These are phyloP conservation scores for Lethrus apterus DNA, from an alignment of 1,140 invertebrate species.

Conservation along the genomic window DNA sequence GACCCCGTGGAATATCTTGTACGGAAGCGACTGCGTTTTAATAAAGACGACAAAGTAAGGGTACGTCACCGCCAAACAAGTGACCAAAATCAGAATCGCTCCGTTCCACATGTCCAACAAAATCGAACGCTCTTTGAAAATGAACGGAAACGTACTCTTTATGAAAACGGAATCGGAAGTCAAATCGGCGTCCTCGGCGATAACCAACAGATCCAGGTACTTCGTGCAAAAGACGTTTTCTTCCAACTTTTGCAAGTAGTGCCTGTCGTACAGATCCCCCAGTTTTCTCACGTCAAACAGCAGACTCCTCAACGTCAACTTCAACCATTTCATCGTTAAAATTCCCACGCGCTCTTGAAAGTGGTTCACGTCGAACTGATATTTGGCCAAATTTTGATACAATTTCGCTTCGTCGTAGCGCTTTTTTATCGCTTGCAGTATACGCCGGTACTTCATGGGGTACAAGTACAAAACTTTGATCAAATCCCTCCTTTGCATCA, in stretches of 20 bases:
- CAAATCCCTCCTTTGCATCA: slow-evolving; percentile 15
- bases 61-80: slow-evolving; percentile 1
- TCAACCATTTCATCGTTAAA: slow-evolving; percentile 15
- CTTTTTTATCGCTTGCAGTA: not conserved
- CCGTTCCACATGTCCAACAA: slow-evolving; percentile 14
- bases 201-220: slow-evolving; percentile 18
- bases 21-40: not conserved
- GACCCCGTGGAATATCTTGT: slow-evolving; percentile 12
- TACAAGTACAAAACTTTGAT: slow-evolving; percentile 10
- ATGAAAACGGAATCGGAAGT: slow-evolving; percentile 18
- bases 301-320: slow-evolving; percentile 8
- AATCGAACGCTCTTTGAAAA: slow-evolving; percentile 19
- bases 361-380: not conserved
- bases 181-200: slow-evolving; percentile 16
- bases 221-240: slow-evolving; percentile 15
- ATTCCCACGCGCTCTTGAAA: not conserved
- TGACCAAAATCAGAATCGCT: not conserved
- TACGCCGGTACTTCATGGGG: slow-evolving; percentile 8
- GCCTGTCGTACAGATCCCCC: not conserved
- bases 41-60: slow-evolving; percentile 8
- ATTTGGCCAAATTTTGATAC: not conserved
- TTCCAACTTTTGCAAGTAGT: not conserved
- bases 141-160: slow-evolving; percentile 15
- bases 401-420: slow-evolving; percentile 4
- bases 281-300: not conserved